These are phyloP conservation scores for Chaenogobius annularis DNA, from an alignment of 2,113 vertebrate species.

Conservation along the genomic window DNA sequence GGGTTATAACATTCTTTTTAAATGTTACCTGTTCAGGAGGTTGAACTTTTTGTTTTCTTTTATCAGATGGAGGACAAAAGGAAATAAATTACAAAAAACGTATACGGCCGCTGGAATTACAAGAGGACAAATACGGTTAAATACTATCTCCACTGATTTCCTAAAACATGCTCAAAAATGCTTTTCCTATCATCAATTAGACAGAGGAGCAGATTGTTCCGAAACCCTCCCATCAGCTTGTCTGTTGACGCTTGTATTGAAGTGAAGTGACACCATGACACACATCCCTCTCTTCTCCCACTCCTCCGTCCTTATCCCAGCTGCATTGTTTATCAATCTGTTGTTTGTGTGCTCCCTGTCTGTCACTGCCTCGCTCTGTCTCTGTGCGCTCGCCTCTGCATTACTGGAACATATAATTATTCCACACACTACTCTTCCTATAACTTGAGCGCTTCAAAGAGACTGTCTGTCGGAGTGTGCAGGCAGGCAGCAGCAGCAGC, in stretches of 20 bases:
- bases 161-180: not conserved
- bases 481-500: conserved; percentile 30
- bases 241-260: conserved; percentile 17
- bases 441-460: conserved; percentile 73
- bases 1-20: too few relatives aligned
- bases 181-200: conserved; percentile 10
- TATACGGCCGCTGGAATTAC: too few relatives aligned
- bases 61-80: too few relatives aligned
- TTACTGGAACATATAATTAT: conserved; percentile 79
- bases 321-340: conserved; percentile 64
- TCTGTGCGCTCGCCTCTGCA: conserved; percentile 25
- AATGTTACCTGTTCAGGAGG: too few relatives aligned
- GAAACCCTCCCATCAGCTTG: conserved; percentile 15
- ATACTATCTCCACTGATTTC: not conserved
- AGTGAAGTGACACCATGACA: conserved; percentile 20
- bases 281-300: conserved; percentile 26
- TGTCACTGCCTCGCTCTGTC: conserved; percentile 35
- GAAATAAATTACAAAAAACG: too few relatives aligned
- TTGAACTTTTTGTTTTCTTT: too few relatives aligned
- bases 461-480: conserved; percentile 74
- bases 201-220: not conserved
- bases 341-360: conserved; percentile 65
- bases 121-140: not conserved
- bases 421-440: conserved; percentile 72
- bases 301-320: conserved; percentile 36